Evolutionary conservation across 2,888 invertebrate species (phyloP).

Genomic region (Amblyteles armatorius): DNA sequence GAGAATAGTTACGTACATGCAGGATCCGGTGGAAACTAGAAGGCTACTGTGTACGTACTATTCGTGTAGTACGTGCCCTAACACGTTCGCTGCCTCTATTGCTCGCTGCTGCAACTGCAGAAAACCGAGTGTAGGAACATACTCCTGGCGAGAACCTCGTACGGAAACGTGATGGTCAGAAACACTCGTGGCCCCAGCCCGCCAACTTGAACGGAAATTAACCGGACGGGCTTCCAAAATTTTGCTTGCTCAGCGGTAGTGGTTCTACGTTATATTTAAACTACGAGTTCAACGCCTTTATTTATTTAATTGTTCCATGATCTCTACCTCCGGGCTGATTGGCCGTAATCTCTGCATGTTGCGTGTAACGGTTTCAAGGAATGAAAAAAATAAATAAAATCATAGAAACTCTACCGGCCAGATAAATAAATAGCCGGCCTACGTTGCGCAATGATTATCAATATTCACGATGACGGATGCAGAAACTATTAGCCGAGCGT

Average conservation of each 20-base stretch:
- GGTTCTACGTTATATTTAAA: slow-evolving; percentile 32
- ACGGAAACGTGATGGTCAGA: slow-evolving; percentile 65
- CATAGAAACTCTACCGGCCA: not conserved
- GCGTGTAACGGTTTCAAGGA: not conserved
- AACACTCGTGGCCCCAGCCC: slow-evolving; percentile 60
- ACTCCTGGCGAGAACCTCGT: slow-evolving; percentile 37
- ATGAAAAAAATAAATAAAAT: not conserved
- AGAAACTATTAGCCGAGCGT: slow-evolving; percentile 29
- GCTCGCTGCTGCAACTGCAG: slow-evolving; percentile 37
- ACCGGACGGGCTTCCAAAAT: slow-evolving; percentile 60
- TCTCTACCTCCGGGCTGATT: not conserved
- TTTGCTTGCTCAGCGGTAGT: slow-evolving; percentile 56
- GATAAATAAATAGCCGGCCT: not conserved
- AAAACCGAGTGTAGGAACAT: slow-evolving; percentile 43
- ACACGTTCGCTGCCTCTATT: slow-evolving; percentile 33
- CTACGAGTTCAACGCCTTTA: slow-evolving; percentile 30
- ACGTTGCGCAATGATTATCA: not conserved
- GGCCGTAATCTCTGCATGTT: not conserved
- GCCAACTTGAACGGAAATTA: slow-evolving; percentile 67
- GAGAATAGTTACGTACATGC: slow-evolving; percentile 53
- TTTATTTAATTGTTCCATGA: slow-evolving; percentile 23
- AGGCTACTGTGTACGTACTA: slow-evolving; percentile 37
- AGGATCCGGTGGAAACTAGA: slow-evolving; percentile 50
- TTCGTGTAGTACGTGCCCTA: slow-evolving; percentile 43
- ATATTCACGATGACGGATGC: slow-evolving; percentile 8